A percentile compares a stretch with the other conserved stretches of the same genome.
Evolutionary conservation across 2,113 vertebrate genomes (phyloP).

Genomic region (Pelvicachromis taeniatus): DNA sequence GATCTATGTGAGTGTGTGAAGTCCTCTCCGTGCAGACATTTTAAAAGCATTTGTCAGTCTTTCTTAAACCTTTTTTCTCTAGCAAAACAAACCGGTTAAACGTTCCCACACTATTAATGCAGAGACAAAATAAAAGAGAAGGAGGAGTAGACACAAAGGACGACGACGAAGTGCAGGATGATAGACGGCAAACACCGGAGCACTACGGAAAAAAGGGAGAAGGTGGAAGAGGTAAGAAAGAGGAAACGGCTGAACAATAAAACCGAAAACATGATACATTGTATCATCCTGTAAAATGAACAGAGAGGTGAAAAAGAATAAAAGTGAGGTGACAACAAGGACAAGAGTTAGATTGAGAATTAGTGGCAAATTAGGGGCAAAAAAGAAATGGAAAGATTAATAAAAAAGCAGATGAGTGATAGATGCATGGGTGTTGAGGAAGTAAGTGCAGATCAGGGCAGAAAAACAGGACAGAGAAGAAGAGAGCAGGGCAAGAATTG

Average conservation of each 20-base stretch:
- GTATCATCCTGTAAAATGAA: slow-evolving; percentile 26
- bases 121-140: background rate
- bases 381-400: background rate
- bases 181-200: slow-evolving; percentile 2
- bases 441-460: background rate
- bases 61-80: background rate
- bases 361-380: background rate
- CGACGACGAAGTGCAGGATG: background rate
- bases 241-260: slow-evolving; percentile 11
- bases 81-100: background rate
- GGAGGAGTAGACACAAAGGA: background rate
- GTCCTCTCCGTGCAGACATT: background rate
- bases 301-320: slow-evolving; percentile 12
- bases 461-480: background rate
- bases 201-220: background rate
- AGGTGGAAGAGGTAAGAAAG: slow-evolving; percentile 10
- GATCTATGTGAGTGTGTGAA: background rate
- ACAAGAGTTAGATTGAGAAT: background rate
- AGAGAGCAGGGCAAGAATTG: background rate
- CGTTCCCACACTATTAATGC: background rate
- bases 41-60: background rate
- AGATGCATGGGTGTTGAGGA: background rate
- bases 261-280: background rate
- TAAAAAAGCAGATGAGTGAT: background rate
- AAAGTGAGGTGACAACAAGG: background rate